A percentile compares a stretch with the other conserved stretches of the same genome.
These are phyloP conservation scores for Tragelaphus strepsiceros DNA, from an alignment of 2,113 vertebrate species.

Conservation along the genomic window DNA sequence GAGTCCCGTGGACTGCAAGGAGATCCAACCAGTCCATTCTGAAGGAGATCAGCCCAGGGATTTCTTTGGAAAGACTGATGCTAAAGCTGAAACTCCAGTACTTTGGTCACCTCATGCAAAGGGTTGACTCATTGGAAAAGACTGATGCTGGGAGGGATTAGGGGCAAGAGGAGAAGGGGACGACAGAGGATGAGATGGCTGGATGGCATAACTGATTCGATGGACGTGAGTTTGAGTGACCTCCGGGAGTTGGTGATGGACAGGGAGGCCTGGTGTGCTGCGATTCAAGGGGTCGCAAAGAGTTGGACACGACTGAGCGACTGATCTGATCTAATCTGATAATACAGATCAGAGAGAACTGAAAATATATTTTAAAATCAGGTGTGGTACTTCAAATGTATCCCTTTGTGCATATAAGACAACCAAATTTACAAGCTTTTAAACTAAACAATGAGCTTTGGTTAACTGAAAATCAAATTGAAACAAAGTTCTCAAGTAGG, in stretches of 20 bases:
- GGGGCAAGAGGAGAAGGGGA: neutral
- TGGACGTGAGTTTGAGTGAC: neutral
- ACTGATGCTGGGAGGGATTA: neutral
- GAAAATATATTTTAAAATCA: slow-evolving; percentile 35
- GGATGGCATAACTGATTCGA: neutral
- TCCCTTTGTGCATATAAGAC: slow-evolving; percentile 34
- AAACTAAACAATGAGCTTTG: slow-evolving; percentile 51
- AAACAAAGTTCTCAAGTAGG: slow-evolving; percentile 51
- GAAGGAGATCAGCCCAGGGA: neutral
- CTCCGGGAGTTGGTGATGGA: neutral
- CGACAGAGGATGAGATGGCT: neutral
- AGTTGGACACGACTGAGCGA: neutral
- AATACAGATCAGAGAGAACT: neutral
- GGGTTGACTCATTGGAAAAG: neutral
- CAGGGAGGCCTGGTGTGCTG: neutral
- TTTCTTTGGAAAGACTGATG: neutral
- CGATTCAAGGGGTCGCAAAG: neutral
- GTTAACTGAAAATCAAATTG: slow-evolving; percentile 55
- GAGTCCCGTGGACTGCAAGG: neutral
- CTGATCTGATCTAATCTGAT: neutral
- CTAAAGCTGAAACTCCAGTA: neutral
- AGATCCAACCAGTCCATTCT: neutral
- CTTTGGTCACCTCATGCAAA: neutral
- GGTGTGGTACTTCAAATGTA: neutral
- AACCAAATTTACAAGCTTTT: slow-evolving; percentile 59